Evolutionary conservation across 2,113 vertebrate genomes (phyloP), one percentile per base, ranked within the genome.

Genomic region (Micronycteris hirsuta): DNA sequence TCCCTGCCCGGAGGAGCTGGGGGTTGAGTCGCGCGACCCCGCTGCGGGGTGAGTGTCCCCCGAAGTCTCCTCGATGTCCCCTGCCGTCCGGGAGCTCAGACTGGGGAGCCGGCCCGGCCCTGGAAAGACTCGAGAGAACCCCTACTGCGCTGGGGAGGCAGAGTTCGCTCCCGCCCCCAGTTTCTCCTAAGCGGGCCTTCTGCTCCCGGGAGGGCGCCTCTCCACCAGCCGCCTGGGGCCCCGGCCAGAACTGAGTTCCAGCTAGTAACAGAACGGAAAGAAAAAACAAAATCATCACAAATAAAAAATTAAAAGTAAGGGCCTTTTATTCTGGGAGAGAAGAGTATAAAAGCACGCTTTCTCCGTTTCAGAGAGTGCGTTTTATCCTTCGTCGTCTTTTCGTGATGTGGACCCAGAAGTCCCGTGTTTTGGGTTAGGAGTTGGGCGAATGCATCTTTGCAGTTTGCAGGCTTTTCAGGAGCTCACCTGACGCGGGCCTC

Each of bases 221-320:
- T 96, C 89, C 95, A 91, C 82, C 93, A 49, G 92, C 81, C 12
- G 58, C 82, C 92, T n/a, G 95, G 90, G 88, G 71, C 43, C 89
- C 67, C 14, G 7, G 97, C 95, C 96, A 97, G 45, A 38, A 86
- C 96, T 96, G 61, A 45, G 88, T 86, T 90, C 93, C 73, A 89
- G 86, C 89, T 94, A 82, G 73, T 94, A 96, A 97, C 86, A 84
- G 92, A 89, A 94, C 33, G 80, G 93, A 88, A 96, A 89, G 81
- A 68, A 96, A 93, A 93, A 95, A 95, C 70, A 80, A 93, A 92
- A 74, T 86, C 16, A 74, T 96, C 83, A 73, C 41, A 61, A 85
- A 85, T 92, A 31, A 76, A 71, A 88, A 93, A 88, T 63, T 58
- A 43, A 74, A 93, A 94, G 41, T 38, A 80, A 93, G 16, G 56